A percentile compares a stretch with the other conserved stretches of the same genome.
Evolutionary conservation across 2,888 invertebrate genomes (phyloP).

Genomic region (Hemithea aestivaria): DNA sequence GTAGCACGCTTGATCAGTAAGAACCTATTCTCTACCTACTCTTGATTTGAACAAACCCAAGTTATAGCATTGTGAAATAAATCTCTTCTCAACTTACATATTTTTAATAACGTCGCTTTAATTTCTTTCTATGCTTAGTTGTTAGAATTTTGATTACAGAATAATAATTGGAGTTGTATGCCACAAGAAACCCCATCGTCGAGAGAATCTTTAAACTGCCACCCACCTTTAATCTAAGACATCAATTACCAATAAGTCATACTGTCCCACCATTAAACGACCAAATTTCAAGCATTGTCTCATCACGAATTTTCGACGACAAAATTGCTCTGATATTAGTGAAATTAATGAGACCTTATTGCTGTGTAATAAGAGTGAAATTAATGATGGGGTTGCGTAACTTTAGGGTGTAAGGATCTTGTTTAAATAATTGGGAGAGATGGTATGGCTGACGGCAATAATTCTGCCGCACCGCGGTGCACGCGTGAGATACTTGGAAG

Average conservation of each 20-base stretch:
- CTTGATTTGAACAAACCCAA: no score
- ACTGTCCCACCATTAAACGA: constrained; percentile 13
- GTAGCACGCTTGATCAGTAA: no score
- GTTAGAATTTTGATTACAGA: no score
- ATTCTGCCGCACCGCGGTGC: constrained; percentile 2
- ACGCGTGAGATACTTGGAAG: constrained; percentile 5
- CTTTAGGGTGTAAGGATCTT: constrained; percentile 33
- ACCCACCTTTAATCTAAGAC: background rate
- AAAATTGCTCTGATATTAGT: constrained; percentile 7
- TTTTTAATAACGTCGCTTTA: no score
- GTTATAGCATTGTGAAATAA: no score
- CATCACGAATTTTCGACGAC: constrained; percentile 19
- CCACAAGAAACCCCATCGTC: no score
- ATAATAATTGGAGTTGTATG: no score
- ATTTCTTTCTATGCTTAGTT: no score
- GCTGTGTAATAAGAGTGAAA: constrained; percentile 4
- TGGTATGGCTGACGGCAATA: constrained; percentile 26
- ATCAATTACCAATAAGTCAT: constrained; percentile 20
- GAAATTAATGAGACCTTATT: constrained; percentile 7
- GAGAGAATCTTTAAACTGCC: background rate
- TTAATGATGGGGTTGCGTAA: constrained; percentile 1
- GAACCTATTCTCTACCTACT: no score
- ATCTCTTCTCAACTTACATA: no score
- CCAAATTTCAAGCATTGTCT: constrained; percentile 17
- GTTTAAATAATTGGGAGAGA: constrained; percentile 57